phyloP scores from a whole-genome alignment of 1,140 invertebrate genomes.

The Acromyrmex charruanus region DNA sequence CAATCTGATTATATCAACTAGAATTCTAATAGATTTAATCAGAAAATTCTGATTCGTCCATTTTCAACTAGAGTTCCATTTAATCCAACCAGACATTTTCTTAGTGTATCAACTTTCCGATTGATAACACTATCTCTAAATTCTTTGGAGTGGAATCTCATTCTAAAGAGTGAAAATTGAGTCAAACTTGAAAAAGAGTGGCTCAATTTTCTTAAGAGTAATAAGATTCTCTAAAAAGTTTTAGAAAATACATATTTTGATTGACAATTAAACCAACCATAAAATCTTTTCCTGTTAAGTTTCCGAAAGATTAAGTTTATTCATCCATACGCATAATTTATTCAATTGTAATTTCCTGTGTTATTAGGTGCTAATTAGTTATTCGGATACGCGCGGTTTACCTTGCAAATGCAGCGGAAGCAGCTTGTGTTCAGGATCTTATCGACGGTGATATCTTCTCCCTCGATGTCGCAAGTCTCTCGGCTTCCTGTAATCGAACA shows the following conservation, averaged over 20 bases:
- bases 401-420: slow-evolving; percentile 84
- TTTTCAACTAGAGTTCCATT: too few species aligned
- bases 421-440: slow-evolving; percentile 83
- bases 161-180: too few species aligned
- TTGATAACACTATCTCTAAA: not conserved
- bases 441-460: slow-evolving; percentile 82
- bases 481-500: slow-evolving; percentile 79
- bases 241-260: not conserved
- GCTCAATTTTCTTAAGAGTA: too few species aligned
- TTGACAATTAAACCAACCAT: not conserved
- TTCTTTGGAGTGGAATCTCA: too few species aligned
- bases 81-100: too few species aligned
- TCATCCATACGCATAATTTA: not conserved
- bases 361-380: not conserved
- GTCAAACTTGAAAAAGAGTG: too few species aligned
- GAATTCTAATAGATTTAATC: too few species aligned
- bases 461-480: slow-evolving; percentile 82
- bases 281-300: not conserved
- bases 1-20: too few species aligned
- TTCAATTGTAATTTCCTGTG: slow-evolving; percentile 7
- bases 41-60: too few species aligned
- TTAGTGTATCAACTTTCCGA: not conserved
- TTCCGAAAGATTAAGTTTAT: not conserved
- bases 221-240: too few species aligned
- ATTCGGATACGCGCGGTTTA: slow-evolving; percentile 60